These are phyloP conservation scores for Harpagoxenus sublaevis DNA, from an alignment of 2,888 invertebrate genomes.

Conservation along the genomic window DNA sequence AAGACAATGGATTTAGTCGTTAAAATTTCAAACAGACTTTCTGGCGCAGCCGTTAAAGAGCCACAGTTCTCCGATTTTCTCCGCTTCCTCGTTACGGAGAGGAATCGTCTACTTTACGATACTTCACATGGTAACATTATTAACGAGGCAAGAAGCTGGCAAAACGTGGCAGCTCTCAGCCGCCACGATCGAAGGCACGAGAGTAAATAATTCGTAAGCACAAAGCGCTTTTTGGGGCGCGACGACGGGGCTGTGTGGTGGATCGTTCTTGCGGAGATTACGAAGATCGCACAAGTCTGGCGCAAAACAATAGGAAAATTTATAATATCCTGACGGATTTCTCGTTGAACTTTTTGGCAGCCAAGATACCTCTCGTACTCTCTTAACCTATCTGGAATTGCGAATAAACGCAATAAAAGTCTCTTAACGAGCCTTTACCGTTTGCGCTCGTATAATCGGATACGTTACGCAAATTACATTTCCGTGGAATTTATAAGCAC, in stretches of 20 bases:
- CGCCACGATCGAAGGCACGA: conserved; percentile 16
- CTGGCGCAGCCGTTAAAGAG: conserved; percentile 4
- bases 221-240: conserved; percentile 37
- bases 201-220: conserved; percentile 49
- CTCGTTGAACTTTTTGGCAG: conserved; percentile 37
- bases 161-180: conserved; percentile 32
- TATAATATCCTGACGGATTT: conserved; percentile 35
- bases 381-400: conserved; percentile 38
- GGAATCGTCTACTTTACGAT: conserved; percentile 38
- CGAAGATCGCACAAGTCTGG: conserved; percentile 29
- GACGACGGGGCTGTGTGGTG: conserved; percentile 11
- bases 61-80: conserved; percentile 5
- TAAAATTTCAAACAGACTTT: conserved; percentile 36
- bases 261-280: conserved; percentile 49
- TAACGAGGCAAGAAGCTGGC: conserved; percentile 42
- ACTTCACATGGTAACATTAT: conserved; percentile 40
- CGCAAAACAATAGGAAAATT: conserved; percentile 49
- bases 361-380: conserved; percentile 13
- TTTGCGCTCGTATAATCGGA: background rate
- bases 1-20: background rate
- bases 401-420: conserved; percentile 43
- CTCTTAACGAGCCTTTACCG: conserved; percentile 28
- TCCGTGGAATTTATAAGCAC: conserved; percentile 23
- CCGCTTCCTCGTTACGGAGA: conserved; percentile 30
- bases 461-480: conserved; percentile 24